Evolutionary conservation across 2,888 invertebrate species (phyloP).

Genomic region (Netelia virgata): DNA sequence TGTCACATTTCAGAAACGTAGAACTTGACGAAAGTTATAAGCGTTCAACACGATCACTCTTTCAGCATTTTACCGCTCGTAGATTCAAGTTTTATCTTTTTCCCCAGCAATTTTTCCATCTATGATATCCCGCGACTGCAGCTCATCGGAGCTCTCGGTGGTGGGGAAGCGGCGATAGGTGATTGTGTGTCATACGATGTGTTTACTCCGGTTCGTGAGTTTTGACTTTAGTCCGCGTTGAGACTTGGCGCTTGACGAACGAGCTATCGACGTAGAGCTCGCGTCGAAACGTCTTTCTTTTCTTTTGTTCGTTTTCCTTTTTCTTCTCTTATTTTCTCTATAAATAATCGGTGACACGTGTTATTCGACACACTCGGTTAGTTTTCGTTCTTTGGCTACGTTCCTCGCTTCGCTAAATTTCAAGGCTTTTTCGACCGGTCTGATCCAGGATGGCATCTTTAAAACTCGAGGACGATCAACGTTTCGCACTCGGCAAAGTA

Average conservation of each 20-base stretch:
- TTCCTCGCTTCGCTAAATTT: not conserved
- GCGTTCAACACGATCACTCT: slow-evolving; percentile 12
- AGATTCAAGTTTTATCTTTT: slow-evolving; percentile 2
- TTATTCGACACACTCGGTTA: not conserved
- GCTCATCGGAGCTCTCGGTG: not conserved
- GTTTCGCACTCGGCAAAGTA: slow-evolving; percentile 93
- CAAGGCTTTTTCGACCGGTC: slow-evolving; percentile 3
- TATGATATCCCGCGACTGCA: slow-evolving; percentile 3
- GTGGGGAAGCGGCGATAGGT: slow-evolving; percentile 32
- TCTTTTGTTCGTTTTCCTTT: slow-evolving; percentile 1
- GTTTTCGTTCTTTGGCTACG: not conserved
- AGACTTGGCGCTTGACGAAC: slow-evolving; percentile 58
- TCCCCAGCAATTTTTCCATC: slow-evolving; percentile 29
- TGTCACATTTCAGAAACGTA: not conserved
- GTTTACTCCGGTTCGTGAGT: slow-evolving; percentile 22
- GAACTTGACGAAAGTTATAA: slow-evolving; percentile 5
- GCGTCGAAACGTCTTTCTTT: not conserved
- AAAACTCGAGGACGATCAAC: slow-evolving; percentile 90
- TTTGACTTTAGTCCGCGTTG: slow-evolving; percentile 67
- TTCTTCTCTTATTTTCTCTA: not conserved
- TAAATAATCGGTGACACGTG: slow-evolving; percentile 28
- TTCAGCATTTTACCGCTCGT: not conserved
- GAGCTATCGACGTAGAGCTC: slow-evolving; percentile 14
- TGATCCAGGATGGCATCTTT: slow-evolving; percentile 77
- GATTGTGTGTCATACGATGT: slow-evolving; percentile 22